phyloP scores from a whole-genome alignment of 2,888 invertebrate species.

The Alcis repandata region DNA sequence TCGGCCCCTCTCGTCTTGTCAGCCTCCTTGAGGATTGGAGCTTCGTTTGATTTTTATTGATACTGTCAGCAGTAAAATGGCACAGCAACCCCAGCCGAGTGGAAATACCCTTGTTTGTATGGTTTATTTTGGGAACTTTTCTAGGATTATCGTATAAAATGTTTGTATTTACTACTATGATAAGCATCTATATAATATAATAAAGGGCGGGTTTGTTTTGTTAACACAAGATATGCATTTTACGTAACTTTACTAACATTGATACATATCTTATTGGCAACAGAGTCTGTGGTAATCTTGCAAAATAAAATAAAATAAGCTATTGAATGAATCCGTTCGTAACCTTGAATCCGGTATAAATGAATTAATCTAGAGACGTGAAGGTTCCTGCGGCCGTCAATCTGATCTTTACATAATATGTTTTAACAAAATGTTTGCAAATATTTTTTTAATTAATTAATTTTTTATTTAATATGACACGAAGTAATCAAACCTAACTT shows the following conservation, averaged over 20 bases:
- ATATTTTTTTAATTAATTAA: too few species aligned
- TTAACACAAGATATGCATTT: constrained; percentile 3
- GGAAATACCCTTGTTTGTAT: constrained; percentile 28
- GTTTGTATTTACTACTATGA: constrained; percentile 23
- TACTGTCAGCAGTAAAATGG: constrained; percentile 41
- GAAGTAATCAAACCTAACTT: too few species aligned
- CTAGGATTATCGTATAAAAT: constrained; percentile 21
- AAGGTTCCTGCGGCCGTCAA: too few species aligned
- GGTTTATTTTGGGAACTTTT: constrained; percentile 24
- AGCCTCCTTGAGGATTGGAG: constrained; percentile 52
- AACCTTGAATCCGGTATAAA: too few species aligned
- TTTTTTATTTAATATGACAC: too few species aligned
- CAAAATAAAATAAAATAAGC: background rate
- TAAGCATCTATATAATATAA: constrained; percentile 18
- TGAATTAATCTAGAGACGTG: too few species aligned
- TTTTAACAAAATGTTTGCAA: too few species aligned
- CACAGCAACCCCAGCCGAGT: constrained; percentile 17
- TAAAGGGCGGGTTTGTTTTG: constrained; percentile 19
- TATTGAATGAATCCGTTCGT: too few species aligned
- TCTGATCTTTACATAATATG: too few species aligned
- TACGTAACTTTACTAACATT: background rate
- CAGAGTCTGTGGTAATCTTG: too few species aligned
- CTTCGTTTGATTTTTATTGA: constrained; percentile 51
- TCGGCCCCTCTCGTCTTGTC: constrained; percentile 58
- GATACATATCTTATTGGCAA: too few species aligned